Evolutionary conservation across 2,113 vertebrate species (phyloP).

Genomic region (Centropus unirufus): DNA sequence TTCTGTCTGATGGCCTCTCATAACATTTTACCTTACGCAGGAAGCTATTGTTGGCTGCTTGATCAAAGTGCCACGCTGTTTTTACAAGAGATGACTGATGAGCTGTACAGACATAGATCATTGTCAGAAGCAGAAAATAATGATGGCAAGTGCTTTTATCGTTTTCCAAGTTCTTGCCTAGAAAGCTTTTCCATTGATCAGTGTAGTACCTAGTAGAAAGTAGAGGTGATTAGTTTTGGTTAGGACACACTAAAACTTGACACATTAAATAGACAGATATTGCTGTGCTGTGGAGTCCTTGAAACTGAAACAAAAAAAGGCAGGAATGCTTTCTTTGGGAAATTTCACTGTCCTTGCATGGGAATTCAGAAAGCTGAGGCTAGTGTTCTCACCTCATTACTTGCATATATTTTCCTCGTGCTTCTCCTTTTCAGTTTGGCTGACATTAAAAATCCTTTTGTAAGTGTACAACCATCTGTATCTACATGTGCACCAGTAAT

Average conservation of each 20-base stretch:
- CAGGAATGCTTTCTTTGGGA: slow-evolving; percentile 11
- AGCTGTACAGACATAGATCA: slow-evolving; percentile 70
- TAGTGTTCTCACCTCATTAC: slow-evolving; percentile 17
- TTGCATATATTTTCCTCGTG: not conserved
- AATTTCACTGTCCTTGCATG: slow-evolving; percentile 7
- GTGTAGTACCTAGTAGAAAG: slow-evolving; percentile 56
- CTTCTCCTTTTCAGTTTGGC: slow-evolving; percentile 1
- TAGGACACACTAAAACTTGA: slow-evolving; percentile 63
- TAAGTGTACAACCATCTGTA: not conserved
- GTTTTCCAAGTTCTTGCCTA: slow-evolving; percentile 72
- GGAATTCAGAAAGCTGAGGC: slow-evolving; percentile 26
- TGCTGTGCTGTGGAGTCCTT: not conserved
- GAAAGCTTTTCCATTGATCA: slow-evolving; percentile 74
- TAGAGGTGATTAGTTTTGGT: slow-evolving; percentile 63
- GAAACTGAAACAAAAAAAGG: not conserved
- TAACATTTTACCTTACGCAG: slow-evolving; percentile 67
- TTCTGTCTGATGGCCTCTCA: slow-evolving; percentile 69
- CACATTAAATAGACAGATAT: slow-evolving; percentile 61
- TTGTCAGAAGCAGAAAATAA: slow-evolving; percentile 69
- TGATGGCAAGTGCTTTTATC: slow-evolving; percentile 72
- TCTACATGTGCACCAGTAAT: not conserved
- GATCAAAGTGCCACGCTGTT: slow-evolving; percentile 70
- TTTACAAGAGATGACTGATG: slow-evolving; percentile 78
- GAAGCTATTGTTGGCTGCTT: slow-evolving; percentile 73
- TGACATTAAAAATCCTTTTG: slow-evolving; percentile 12